These are phyloP conservation scores for Mandrillus leucophaeus DNA, from an alignment of 2,113 vertebrate species.

Conservation along the genomic window DNA sequence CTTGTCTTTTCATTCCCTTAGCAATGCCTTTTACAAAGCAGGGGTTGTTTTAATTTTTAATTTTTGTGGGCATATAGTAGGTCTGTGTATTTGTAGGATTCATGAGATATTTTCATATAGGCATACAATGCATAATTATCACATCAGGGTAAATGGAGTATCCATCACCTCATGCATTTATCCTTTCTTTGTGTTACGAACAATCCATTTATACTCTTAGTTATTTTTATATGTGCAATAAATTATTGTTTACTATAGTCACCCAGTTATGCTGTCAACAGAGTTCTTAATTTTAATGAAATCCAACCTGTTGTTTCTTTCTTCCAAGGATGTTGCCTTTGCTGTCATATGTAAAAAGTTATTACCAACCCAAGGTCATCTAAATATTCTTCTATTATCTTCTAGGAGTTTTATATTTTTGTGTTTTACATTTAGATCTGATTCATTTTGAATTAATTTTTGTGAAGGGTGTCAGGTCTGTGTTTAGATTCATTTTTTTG, in stretches of 20 bases:
- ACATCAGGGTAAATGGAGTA: no score
- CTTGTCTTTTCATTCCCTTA: not conserved
- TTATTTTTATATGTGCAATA: no score
- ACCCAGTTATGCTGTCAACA: not conserved
- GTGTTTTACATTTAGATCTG: not conserved
- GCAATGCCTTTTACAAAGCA: not conserved
- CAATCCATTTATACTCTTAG: no score
- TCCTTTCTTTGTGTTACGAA: no score
- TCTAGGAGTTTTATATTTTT: not conserved
- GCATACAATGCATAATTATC: no score
- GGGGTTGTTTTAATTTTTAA: not conserved
- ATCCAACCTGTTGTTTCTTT: not conserved
- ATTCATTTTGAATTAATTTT: not conserved
- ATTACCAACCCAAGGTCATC: not conserved
- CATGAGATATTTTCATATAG: no score
- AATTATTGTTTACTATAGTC: no score
- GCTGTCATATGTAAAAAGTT: not conserved
- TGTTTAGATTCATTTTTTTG: not conserved
- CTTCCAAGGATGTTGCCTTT: not conserved
- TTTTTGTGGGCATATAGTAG: no score
- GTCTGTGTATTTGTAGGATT: no score
- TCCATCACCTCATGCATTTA: no score
- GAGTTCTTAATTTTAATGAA: not conserved
- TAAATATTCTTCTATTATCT: not conserved
- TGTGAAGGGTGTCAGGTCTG: not conserved